Percentiles rank a stretch among this genome's conserved stretches.
These are phyloP conservation scores for Deroplatys truncata DNA, from an alignment of 2,888 invertebrate species.

Conservation along the genomic window DNA sequence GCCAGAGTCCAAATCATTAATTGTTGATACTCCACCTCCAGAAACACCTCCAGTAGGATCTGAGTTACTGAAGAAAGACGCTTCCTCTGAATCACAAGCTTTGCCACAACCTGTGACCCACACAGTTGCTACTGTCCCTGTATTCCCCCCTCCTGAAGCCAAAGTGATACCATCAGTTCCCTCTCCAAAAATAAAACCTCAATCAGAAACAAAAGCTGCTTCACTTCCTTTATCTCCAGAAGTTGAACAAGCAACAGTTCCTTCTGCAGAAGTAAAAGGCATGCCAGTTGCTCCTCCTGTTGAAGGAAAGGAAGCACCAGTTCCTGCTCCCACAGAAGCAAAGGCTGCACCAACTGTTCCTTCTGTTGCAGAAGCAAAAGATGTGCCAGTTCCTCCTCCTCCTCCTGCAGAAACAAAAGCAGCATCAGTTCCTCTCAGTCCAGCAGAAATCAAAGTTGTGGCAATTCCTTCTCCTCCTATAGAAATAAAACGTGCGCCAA, in stretches of 20 bases:
- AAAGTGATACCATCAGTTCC: background rate
- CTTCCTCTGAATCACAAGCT: background rate
- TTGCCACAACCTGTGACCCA: background rate
- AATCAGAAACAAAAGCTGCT: conserved; percentile 37
- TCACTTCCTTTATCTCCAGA: background rate
- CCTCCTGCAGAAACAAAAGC: background rate
- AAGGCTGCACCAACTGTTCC: conserved; percentile 8
- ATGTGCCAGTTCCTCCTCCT: background rate
- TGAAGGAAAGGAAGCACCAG: background rate
- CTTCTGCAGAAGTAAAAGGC: conserved; percentile 8
- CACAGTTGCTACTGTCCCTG: background rate
- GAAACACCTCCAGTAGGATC: conserved; percentile 16
- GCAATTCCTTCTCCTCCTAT: background rate
- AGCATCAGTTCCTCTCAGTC: background rate
- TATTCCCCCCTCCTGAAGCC: background rate
- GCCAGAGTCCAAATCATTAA: background rate
- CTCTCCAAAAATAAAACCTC: background rate
- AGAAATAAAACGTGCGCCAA: background rate
- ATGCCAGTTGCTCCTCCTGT: background rate
- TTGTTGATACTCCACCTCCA: conserved; percentile 29
- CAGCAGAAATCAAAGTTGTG: background rate
- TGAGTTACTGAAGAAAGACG: background rate
- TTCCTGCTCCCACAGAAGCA: conserved; percentile 10
- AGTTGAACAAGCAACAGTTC: background rate
- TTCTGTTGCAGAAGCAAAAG: background rate